Percentiles rank a stretch among this genome's conserved stretches.
Conservation (phyloP, 2,797 vertebrate species). For the Cynopterus sphinx region DNA sequence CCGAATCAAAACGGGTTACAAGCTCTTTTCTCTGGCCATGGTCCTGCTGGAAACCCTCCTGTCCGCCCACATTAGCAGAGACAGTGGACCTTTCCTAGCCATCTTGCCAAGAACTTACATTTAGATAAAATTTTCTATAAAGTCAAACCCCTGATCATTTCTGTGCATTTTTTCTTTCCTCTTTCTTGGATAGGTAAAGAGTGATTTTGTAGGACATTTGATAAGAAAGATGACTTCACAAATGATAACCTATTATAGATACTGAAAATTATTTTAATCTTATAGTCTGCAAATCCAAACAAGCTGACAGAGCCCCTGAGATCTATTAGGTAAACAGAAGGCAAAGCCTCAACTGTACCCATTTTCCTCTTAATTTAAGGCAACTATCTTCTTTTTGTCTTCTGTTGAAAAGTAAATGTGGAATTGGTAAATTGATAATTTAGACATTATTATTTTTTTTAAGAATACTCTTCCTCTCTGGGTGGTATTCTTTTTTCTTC, state of each 20-base stretch:
- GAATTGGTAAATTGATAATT: neutral
- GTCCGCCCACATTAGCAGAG: slow-evolving; percentile 69
- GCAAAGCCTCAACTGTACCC: slow-evolving; percentile 13
- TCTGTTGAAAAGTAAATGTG: neutral
- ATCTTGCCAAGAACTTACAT: slow-evolving; percentile 83
- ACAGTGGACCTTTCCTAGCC: slow-evolving; percentile 74
- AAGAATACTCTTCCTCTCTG: neutral
- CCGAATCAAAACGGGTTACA: slow-evolving; percentile 4
- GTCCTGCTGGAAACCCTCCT: slow-evolving; percentile 38
- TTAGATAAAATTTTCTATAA: slow-evolving; percentile 82
- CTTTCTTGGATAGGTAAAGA: slow-evolving; percentile 32
- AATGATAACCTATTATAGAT: slow-evolving; percentile 63
- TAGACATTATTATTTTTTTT: slow-evolving; percentile 27
- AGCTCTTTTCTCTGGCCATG: neutral
- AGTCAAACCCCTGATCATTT: slow-evolving; percentile 77
- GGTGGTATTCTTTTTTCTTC: neutral
- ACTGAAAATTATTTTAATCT: slow-evolving; percentile 37
- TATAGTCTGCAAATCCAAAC: slow-evolving; percentile 43
- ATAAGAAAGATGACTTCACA: slow-evolving; percentile 54
- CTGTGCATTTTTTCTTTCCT: slow-evolving; percentile 60
- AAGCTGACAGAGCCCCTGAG: slow-evolving; percentile 29
- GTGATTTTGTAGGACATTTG: slow-evolving; percentile 44
- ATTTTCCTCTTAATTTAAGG: slow-evolving; percentile 18
- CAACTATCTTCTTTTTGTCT: neutral
- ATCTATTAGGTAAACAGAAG: slow-evolving; percentile 19